These are phyloP conservation scores for Brachyptera putata DNA, from an alignment of 2,888 invertebrate genomes.

Conservation along the genomic window DNA sequence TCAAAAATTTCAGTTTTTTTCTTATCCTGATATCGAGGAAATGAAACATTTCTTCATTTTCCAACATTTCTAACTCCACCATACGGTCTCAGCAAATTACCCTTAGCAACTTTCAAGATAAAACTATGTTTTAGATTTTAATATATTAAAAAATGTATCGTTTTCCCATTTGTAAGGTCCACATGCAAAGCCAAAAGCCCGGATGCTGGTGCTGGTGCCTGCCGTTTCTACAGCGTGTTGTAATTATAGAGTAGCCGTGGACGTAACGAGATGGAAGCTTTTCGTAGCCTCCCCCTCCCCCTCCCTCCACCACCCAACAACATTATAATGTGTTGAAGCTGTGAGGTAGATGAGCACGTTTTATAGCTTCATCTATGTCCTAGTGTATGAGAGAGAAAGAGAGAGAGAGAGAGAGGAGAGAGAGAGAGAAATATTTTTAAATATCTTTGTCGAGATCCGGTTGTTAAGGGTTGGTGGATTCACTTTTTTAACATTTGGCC, in stretches of 20 bases:
- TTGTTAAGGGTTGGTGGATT: background rate
- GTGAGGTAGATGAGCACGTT: background rate
- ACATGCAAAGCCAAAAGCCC: slow-evolving; percentile 3
- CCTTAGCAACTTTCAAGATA: no score
- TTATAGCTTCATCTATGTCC: slow-evolving; percentile 7
- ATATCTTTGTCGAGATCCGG: background rate
- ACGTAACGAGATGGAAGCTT: slow-evolving; percentile 10
- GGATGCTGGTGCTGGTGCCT: background rate
- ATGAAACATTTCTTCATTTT: no score
- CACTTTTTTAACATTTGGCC: background rate
- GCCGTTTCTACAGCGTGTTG: background rate
- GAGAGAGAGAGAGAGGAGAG: background rate
- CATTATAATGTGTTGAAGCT: background rate
- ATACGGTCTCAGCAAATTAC: no score
- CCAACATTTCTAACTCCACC: no score
- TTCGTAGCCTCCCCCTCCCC: slow-evolving; percentile 1
- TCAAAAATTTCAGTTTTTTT: no score
- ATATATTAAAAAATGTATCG: no score
- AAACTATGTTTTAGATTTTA: no score
- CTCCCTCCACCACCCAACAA: no score
- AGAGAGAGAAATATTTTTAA: background rate
- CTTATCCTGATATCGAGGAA: no score
- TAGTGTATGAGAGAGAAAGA: background rate
- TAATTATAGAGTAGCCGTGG: slow-evolving; percentile 5
- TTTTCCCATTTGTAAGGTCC: no score